Evolutionary conservation across 2,113 vertebrate genomes (phyloP).

Genomic region (Cathartes aura): DNA sequence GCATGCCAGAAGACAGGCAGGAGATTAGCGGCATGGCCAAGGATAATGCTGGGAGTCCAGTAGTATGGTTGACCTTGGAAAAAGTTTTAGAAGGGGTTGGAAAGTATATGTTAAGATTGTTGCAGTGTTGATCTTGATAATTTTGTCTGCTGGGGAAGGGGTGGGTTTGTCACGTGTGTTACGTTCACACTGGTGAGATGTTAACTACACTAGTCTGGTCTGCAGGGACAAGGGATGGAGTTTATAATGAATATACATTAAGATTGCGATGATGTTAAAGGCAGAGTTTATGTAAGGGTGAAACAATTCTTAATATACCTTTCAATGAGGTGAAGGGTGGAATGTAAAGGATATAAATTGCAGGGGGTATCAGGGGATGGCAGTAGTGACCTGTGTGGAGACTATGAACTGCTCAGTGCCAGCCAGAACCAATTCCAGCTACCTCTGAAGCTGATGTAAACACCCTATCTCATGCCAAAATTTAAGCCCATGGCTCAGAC

Average conservation of each 20-base stretch:
- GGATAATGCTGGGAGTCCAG: not conserved
- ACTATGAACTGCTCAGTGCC: not conserved
- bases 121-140: not conserved
- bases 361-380: not conserved
- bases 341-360: not conserved
- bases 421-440: not conserved
- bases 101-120: not conserved
- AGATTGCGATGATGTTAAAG: not conserved
- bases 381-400: not conserved
- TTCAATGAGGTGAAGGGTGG: not conserved
- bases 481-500: not conserved
- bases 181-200: not conserved
- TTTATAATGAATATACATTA: not conserved
- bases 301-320: not conserved
- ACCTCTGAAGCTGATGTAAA: not conserved
- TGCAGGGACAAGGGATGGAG: not conserved
- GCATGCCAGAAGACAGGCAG: not conserved
- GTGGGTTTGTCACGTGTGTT: not conserved
- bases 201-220: not conserved
- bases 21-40: not conserved
- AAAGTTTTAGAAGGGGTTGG: not conserved
- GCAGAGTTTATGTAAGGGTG: not conserved
- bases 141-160: not conserved
- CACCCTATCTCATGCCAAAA: not conserved
- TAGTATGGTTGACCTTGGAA: not conserved